These are phyloP conservation scores for Alethe castanea DNA, from an alignment of 2,113 vertebrate genomes.

Conservation along the genomic window DNA sequence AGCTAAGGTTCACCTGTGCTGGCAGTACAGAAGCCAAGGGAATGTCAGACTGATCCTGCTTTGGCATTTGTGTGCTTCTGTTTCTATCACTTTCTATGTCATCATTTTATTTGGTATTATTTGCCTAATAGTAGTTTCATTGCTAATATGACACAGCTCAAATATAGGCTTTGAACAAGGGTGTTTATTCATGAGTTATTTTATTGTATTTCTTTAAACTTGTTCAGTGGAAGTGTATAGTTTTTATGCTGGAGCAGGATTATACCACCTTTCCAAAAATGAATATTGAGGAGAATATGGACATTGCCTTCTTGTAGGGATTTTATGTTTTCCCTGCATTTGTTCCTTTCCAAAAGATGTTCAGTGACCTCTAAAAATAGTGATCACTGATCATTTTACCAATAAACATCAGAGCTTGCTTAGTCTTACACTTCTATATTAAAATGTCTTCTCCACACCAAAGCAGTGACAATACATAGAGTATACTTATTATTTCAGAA, in stretches of 20 bases:
- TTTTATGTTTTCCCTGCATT: not conserved
- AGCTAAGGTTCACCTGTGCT: not conserved
- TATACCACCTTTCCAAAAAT: not conserved
- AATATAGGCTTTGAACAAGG: not conserved
- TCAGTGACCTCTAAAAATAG: not conserved
- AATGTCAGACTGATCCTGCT: not conserved
- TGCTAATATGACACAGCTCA: not conserved
- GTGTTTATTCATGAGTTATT: not conserved
- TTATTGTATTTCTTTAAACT: not conserved
- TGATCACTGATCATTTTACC: not conserved
- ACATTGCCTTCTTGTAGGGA: not conserved
- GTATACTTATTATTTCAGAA: not conserved
- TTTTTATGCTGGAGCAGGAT: not conserved
- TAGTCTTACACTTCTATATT: not conserved
- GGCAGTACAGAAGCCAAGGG: not conserved
- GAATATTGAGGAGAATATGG: not conserved
- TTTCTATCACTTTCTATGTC: not conserved
- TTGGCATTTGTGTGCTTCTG: not conserved
- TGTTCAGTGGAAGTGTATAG: not conserved
- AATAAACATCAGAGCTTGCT: not conserved
- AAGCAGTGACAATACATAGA: not conserved
- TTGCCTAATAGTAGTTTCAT: not conserved
- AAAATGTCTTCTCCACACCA: not conserved
- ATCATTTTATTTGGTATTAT: not conserved
- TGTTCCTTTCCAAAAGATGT: not conserved